Percentiles rank a stretch among this genome's conserved stretches.
Evolutionary conservation across 2,113 vertebrate genomes (phyloP).

Genomic region (Poicephalus meyeri): DNA sequence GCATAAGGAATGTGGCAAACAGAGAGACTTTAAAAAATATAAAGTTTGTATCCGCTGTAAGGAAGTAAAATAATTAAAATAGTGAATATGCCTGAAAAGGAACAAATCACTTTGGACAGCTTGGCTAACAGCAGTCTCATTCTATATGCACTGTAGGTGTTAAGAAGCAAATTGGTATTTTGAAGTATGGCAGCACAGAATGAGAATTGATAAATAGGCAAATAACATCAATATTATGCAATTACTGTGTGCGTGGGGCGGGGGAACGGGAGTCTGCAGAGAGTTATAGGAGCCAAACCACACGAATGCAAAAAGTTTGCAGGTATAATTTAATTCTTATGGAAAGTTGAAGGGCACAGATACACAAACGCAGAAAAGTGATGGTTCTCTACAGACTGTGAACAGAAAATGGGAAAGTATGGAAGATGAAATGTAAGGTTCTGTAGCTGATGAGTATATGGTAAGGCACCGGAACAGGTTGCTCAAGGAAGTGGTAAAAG

Average conservation of each 20-base stretch:
- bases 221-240: conserved; percentile 7
- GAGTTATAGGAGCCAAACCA: background rate
- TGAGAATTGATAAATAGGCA: conserved; percentile 38
- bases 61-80: conserved; percentile 39
- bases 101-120: conserved; percentile 26
- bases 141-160: background rate
- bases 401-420: background rate
- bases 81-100: background rate
- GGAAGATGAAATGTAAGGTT: background rate
- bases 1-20: background rate
- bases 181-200: conserved; percentile 24
- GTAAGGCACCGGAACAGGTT: background rate
- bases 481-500: background rate
- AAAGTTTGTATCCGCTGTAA: background rate
- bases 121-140: background rate
- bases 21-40: background rate
- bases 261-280: background rate
- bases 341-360: background rate
- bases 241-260: background rate
- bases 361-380: background rate
- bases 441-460: background rate
- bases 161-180: conserved; percentile 13
- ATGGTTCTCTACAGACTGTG: background rate
- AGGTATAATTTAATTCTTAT: background rate
- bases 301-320: background rate